Percentiles rank a stretch among this genome's conserved stretches.
These are phyloP conservation scores for Ovis canadensis DNA, from an alignment of 2,113 vertebrate species.

Conservation along the genomic window DNA sequence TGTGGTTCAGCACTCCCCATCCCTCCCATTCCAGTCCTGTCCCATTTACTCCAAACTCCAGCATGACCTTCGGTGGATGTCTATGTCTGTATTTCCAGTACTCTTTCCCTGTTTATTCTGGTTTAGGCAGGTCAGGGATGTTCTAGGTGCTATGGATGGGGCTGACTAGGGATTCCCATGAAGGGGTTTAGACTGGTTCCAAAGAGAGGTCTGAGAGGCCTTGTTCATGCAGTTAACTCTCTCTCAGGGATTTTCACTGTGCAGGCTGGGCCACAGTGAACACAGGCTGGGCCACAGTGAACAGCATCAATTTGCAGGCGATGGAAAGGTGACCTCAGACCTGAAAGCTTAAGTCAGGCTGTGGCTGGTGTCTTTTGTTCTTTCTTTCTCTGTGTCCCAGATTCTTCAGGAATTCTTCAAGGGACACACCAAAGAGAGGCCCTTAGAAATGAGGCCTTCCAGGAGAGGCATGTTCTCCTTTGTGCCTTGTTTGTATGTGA, in stretches of 20 bases:
- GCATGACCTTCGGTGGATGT: neutral
- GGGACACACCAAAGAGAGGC: neutral
- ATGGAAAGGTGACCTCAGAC: neutral
- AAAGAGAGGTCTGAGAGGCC: neutral
- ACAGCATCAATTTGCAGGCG: neutral
- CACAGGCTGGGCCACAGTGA: neutral
- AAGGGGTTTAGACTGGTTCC: neutral
- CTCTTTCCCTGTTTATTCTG: neutral
- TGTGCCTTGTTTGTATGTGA: neutral
- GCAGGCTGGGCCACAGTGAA: neutral
- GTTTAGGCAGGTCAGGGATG: neutral
- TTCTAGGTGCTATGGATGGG: neutral
- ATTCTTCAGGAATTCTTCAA: neutral
- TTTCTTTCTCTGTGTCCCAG: neutral
- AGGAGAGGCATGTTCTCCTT: neutral
- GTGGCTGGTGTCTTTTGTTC: neutral
- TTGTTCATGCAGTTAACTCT: neutral
- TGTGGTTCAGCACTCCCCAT: rapidly evolving
- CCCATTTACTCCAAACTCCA: neutral
- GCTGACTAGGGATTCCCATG: neutral
- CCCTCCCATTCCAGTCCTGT: rapidly evolving
- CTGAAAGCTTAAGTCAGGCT: neutral
- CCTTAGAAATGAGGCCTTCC: neutral
- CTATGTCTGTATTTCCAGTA: neutral
- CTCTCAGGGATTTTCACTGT: neutral